These are phyloP conservation scores for Gambusia yucatana DNA, from an alignment of 2,797 vertebrate species.

Conservation along the genomic window DNA sequence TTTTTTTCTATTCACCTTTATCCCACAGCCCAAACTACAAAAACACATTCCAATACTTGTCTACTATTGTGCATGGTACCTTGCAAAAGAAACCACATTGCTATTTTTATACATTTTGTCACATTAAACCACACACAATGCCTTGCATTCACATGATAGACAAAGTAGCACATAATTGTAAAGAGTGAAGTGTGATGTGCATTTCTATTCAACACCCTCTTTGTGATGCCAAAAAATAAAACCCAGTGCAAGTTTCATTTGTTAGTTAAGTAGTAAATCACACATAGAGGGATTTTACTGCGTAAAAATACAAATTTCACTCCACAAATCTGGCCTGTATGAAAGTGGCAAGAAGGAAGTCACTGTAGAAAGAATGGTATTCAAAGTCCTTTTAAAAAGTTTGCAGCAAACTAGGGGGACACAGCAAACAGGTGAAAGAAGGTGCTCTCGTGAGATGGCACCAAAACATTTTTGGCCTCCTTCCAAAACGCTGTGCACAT, in stretches of 20 bases:
- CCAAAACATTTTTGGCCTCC: not conserved
- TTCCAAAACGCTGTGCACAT: not conserved
- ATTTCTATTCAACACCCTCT: constrained; percentile 9
- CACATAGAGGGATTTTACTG: not conserved
- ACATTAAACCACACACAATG: not conserved
- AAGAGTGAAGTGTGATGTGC: not conserved
- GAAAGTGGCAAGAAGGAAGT: not conserved
- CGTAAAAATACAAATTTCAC: not conserved
- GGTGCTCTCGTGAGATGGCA: not conserved
- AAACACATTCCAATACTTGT: constrained; percentile 53
- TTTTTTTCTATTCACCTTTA: not conserved
- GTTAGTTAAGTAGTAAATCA: not conserved
- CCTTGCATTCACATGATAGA: not conserved
- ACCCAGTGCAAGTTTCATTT: not conserved
- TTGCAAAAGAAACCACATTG: not conserved
- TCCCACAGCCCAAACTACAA: constrained; percentile 29
- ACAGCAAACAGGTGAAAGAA: not conserved
- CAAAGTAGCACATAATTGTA: not conserved
- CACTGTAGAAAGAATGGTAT: not conserved
- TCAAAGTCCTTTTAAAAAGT: not conserved
- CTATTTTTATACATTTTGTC: constrained; percentile 20
- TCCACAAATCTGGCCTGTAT: not conserved
- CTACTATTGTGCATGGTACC: not conserved
- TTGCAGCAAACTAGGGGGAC: not conserved
- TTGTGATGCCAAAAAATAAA: not conserved